Conservation (phyloP, 2,797 vertebrate genomes). For the Melanogrammus aeglefinus region DNA sequence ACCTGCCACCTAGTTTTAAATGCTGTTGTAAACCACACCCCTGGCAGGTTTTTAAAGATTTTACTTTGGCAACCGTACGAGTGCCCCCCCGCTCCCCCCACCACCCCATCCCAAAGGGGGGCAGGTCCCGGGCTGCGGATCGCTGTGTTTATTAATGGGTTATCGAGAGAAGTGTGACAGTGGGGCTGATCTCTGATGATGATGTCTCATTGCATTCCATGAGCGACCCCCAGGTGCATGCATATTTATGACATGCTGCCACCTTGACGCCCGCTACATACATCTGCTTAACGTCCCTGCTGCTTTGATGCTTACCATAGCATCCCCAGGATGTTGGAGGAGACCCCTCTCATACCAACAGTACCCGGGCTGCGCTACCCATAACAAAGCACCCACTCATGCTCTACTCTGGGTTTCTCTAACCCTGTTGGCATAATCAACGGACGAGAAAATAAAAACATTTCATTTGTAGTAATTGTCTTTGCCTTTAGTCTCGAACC, state of each 20-base stretch:
- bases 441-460: background rate
- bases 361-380: background rate
- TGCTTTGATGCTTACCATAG: slow-evolving; percentile 47
- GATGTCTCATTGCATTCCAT: slow-evolving; percentile 74
- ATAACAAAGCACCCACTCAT: background rate
- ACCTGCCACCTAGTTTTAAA: slow-evolving; percentile 3
- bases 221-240: slow-evolving; percentile 62
- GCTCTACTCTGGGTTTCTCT: background rate
- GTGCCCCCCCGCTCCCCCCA: slow-evolving; percentile 27
- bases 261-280: slow-evolving; percentile 60
- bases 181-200: slow-evolving; percentile 70
- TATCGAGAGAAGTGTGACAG: slow-evolving; percentile 65
- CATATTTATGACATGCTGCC: slow-evolving; percentile 72
- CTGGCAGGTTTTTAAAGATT: slow-evolving; percentile 12
- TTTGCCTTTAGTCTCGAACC: background rate
- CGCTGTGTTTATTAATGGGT: slow-evolving; percentile 75
- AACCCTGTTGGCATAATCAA: background rate
- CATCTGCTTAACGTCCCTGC: slow-evolving; percentile 64
- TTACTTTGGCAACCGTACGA: slow-evolving; percentile 12
- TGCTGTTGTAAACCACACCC: slow-evolving; percentile 20
- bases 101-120: slow-evolving; percentile 42
- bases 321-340: slow-evolving; percentile 29
- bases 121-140: slow-evolving; percentile 71
- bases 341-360: slow-evolving; percentile 32
- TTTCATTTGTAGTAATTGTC: background rate